phyloP scores from a whole-genome alignment of 1,140 invertebrate species.

The Oscheius sp. region DNA sequence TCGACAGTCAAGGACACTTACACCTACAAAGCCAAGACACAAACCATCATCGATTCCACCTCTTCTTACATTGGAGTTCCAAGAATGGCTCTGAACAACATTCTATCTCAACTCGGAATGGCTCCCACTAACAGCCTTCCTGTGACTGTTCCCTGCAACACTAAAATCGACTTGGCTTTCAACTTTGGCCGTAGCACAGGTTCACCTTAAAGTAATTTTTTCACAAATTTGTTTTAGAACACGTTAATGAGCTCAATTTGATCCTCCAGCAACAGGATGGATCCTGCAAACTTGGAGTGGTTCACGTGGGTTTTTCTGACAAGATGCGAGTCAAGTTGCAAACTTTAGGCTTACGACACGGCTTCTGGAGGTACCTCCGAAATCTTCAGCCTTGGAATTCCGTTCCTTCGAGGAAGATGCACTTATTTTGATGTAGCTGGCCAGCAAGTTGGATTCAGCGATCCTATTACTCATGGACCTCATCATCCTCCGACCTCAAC shows the following conservation, averaged over 20 bases:
- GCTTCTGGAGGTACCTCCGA: no score
- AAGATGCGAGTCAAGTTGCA: no score
- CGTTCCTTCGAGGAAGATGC: conserved; percentile 12
- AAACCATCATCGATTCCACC: conserved; percentile 8
- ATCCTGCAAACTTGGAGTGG: not conserved
- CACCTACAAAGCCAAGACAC: not conserved
- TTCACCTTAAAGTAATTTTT: not conserved
- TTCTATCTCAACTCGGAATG: not conserved
- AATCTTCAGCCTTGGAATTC: no score
- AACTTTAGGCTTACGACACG: no score
- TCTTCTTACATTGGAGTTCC: conserved; percentile 5
- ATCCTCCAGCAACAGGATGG: not conserved
- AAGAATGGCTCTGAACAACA: not conserved
- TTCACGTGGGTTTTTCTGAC: not conserved
- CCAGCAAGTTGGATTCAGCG: not conserved
- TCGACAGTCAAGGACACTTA: not conserved
- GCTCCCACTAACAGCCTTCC: not conserved
- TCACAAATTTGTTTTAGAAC: not conserved
- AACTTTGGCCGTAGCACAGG: not conserved
- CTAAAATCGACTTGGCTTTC: conserved; percentile 1
- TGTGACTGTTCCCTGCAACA: not conserved
- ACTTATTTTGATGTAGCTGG: conserved; percentile 1
- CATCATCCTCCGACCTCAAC: no score
- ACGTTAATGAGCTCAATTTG: not conserved
- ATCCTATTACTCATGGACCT: not conserved